Evolutionary conservation across 2,113 vertebrate species (phyloP), one percentile per base, ranked within the genome.

Genomic region (Hyperoodon ampullatus): DNA sequence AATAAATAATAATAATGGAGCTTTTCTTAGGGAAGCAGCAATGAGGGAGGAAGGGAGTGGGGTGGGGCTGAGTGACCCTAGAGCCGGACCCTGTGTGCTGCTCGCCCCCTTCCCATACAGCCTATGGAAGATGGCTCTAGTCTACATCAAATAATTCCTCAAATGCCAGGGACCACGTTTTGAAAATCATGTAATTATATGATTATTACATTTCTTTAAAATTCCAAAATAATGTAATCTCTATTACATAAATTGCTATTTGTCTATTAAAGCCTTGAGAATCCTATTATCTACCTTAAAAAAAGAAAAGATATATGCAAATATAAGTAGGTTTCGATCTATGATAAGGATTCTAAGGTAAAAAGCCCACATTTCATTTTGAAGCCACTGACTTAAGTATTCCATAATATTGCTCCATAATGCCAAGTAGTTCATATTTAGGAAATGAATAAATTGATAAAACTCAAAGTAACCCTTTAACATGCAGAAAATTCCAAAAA

Each of bases 401-500:
- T 26, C 30, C 33, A n/a, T 92, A 60, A 89, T 58, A 35, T 26
- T 89, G 10, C 14, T 78, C 26, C 63, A 12, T 58, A 39, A 90
- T 63, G 65, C 14, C 53, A 81, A 84, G 39, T 77, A 86, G 23
- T 66, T 87, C 11, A 16, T 72, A 53, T 75, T 92, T 88, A 83
- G n/a, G 33, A 90, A 95, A 77, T 53, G 26, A 95, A 89, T 74
- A 70, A 12, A 23, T 55, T 65, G 55, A 72, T 42, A 88, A 80
- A 94, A 78, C 4, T 15, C 9, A 6, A 85, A 93, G 68, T 33
- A 53, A 19, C 68, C 26, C 14, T 66, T 88, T 30, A 39, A 30
- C 30, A 7, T 55, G 77, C 33, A 86, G 61, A 83, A 75, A 82
- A 71, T 35, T 90, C 5, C 53, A 60, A 24, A 74, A 23, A 8